Conservation (phyloP, 2,888 invertebrate genomes). For the Stomorhina lunata region DNA sequence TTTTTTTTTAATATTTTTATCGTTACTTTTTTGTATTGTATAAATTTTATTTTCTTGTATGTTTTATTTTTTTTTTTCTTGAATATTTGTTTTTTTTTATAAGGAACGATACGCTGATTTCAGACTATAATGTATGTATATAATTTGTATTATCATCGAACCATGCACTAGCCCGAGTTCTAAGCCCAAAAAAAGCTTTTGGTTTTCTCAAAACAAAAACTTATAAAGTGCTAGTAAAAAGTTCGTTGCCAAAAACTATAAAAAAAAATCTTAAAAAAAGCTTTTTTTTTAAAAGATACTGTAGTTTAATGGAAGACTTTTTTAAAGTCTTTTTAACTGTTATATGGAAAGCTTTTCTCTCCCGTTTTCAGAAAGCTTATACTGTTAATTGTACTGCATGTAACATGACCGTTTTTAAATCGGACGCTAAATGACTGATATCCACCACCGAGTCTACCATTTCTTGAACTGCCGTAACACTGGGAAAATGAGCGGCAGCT, state of each 20-base stretch:
- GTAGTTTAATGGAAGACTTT: conserved; percentile 73
- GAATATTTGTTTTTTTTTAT: conserved; percentile 49
- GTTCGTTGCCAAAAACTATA: conserved; percentile 48
- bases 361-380: conserved; percentile 47
- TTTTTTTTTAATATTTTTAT: background rate
- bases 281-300: conserved; percentile 30
- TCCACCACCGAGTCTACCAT: conserved; percentile 96
- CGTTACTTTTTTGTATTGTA: conserved; percentile 39
- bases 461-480: conserved; percentile 92
- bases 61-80: conserved; percentile 48
- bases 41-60: conserved; percentile 34
- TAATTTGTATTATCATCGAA: conserved; percentile 6
- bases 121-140: conserved; percentile 57
- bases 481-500: conserved; percentile 95
- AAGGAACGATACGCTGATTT: conserved; percentile 66
- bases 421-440: conserved; percentile 90
- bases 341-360: no score
- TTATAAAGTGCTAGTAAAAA: conserved; percentile 10
- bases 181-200: background rate
- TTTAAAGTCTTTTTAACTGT: conserved; percentile 59
- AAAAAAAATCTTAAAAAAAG: background rate
- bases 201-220: background rate
- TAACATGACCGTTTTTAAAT: conserved; percentile 87
- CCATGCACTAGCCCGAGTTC: background rate
- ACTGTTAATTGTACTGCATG: conserved; percentile 82